Conservation (phyloP, 2,888 invertebrate genomes). For the Cancer borealis region DNA sequence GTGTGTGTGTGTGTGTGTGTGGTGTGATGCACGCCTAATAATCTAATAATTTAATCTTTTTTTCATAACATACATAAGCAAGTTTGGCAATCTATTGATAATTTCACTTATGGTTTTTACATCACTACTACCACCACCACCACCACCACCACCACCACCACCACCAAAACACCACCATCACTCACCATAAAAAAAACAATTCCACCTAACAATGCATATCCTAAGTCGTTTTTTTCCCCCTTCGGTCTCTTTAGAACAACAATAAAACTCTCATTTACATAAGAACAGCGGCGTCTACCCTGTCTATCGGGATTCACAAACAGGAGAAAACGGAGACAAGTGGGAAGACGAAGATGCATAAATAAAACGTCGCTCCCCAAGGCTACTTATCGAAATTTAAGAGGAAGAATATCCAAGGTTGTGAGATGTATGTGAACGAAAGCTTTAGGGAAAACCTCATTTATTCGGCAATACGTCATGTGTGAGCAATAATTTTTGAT, state of each 20-base stretch:
- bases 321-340: neutral
- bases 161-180: neutral
- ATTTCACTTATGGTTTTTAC: too few species aligned
- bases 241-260: neutral
- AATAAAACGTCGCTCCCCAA: neutral
- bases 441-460: slow-evolving; percentile 21
- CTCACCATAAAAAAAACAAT: neutral
- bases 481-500: slow-evolving; percentile 7
- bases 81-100: too few species aligned
- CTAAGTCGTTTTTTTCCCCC: neutral
- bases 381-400: slow-evolving; percentile 9
- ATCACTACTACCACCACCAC: too few species aligned
- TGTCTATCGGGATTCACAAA: neutral
- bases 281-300: neutral
- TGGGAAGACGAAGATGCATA: neutral
- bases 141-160: neutral
- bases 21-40: too few species aligned
- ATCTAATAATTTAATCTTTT: too few species aligned
- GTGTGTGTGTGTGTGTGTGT: too few species aligned
- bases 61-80: too few species aligned
- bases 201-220: neutral
- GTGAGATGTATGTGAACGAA: slow-evolving; percentile 4
- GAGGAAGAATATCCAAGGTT: neutral
- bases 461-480: neutral
- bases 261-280: neutral